These are phyloP conservation scores for Plumapathes pennacea DNA, from an alignment of 92 coral and sea anemone genomes.

Conservation along the genomic window DNA sequence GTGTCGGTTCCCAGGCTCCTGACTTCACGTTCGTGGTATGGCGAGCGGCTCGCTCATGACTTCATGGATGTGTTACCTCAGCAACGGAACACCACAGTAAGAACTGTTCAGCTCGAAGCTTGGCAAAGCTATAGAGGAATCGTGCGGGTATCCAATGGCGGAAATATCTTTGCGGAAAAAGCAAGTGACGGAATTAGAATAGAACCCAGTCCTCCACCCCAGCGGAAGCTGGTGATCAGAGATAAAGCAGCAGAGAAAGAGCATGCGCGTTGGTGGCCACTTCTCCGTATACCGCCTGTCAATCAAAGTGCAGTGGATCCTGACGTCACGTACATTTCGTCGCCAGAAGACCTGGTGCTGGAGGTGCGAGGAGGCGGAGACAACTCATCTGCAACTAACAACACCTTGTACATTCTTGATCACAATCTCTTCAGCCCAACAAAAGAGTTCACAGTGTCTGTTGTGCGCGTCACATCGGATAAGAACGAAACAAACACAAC, in stretches of 20 bases:
- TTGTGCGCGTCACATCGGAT: slow-evolving; percentile 72
- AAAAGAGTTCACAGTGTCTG: slow-evolving; percentile 63
- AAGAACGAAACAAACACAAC: slow-evolving; percentile 80
- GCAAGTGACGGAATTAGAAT: slow-evolving; percentile 79
- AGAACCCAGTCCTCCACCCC: slow-evolving; percentile 74
- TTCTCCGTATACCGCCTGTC: slow-evolving; percentile 57
- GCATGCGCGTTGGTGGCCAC: slow-evolving; percentile 76
- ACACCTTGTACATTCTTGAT: slow-evolving; percentile 42
- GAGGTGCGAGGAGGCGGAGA: slow-evolving; percentile 34
- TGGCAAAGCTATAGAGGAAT: slow-evolving; percentile 83
- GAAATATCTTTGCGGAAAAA: slow-evolving; percentile 63
- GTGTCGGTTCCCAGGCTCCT: slow-evolving; percentile 49
- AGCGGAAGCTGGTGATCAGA: slow-evolving; percentile 38
- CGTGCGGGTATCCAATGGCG: slow-evolving; percentile 74
- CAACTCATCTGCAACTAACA: slow-evolving; percentile 23
- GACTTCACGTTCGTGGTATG: slow-evolving; percentile 61
- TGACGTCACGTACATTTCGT: slow-evolving; percentile 61
- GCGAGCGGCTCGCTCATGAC: slow-evolving; percentile 75
- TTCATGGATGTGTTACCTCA: slow-evolving; percentile 70
- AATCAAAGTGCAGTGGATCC: slow-evolving; percentile 52
- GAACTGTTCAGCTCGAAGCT: slow-evolving; percentile 44
- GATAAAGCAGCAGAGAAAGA: slow-evolving; percentile 73
- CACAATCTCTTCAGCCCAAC: slow-evolving; percentile 68
- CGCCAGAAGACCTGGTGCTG: slow-evolving; percentile 54
- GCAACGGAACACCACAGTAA: slow-evolving; percentile 59